Evolutionary conservation across 2,797 vertebrate species (phyloP).

Genomic region (Halcyon smyrnensis): DNA sequence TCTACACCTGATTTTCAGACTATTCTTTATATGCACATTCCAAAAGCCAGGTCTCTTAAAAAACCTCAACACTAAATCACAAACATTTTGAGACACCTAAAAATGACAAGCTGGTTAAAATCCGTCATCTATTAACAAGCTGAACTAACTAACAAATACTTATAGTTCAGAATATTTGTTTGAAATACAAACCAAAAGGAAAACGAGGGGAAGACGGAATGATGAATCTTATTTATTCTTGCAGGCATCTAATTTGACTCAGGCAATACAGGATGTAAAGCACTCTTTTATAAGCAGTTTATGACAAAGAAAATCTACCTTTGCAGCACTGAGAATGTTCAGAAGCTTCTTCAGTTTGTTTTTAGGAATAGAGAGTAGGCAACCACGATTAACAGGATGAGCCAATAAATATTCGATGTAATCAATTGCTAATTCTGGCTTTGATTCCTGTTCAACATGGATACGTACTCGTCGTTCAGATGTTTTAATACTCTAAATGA

Average conservation of each 20-base stretch:
- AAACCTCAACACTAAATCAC: not conserved
- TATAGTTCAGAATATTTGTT: not conserved
- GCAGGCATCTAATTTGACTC: not conserved
- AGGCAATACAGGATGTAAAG: not conserved
- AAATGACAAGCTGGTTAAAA: not conserved
- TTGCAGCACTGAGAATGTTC: constrained; percentile 82
- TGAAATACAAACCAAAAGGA: not conserved
- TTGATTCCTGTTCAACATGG: constrained; percentile 78
- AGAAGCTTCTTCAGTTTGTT: constrained; percentile 84
- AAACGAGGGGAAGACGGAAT: not conserved
- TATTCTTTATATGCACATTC: not conserved
- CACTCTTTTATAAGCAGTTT: not conserved
- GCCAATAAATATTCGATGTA: constrained; percentile 89
- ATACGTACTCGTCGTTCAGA: constrained; percentile 81
- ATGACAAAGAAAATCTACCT: constrained; percentile 75
- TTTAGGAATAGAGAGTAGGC: constrained; percentile 79
- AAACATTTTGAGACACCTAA: not conserved
- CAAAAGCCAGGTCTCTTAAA: not conserved
- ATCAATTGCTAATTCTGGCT: constrained; percentile 87
- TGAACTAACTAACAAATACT: not conserved
- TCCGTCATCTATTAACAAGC: not conserved
- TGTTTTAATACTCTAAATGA: constrained; percentile 66
- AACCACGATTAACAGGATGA: constrained; percentile 79
- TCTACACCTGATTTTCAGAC: not conserved
- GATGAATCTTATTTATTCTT: not conserved